Base-by-base conservation (phyloP, 2,797 vertebrate species). In the Echeneis naucrates region DNA sequence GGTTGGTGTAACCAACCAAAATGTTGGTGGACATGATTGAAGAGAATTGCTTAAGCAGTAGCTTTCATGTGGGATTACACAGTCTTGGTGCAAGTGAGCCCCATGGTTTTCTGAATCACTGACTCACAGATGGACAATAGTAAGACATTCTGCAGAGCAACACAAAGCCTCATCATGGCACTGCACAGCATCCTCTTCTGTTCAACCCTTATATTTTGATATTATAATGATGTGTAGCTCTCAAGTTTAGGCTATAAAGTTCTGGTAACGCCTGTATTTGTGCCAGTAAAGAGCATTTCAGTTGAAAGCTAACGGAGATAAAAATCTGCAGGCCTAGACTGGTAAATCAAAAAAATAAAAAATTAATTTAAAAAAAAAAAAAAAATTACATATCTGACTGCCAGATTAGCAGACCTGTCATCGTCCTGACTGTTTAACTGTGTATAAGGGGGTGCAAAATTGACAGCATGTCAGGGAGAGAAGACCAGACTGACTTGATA, bases 21-120 rank as follows among this genome's bases (percentile, higher is more conserved):
- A 70, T 33, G 33, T 16, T 58, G 57, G 51, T 69, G 75, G 48
- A 60, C 4, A 40, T 2, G 35, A 53, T 23, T 65, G 10, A 68
- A 47, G 9, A 66, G 21, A n/a, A 1, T 14, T 19, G n/a, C 51
- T 54, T 48, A 7, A 63, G 50, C 26, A 66, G 37, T 23, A 13
- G 68, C 32, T 35, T 68, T 80, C n/a, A 62, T 52, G 76, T 68
- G 33, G 61, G 44, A 71, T 80, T 73, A 72, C 59, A 54, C 23
- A 40, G 51, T 51, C 30, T 23, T 51, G 62, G 52, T 56, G 47
- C 63, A 51, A 32, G 23, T 54, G 64, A 70, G 44, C 8, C 30
- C 17, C 10, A 16, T 35, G 1, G 53, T 54, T 76, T 69, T 8
- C 40, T 57, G 8, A 65, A 64, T 68, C 61, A 61, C 32, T 47